Conservation (phyloP, 2,797 vertebrate genomes). For the Oreortyx pictus region DNA sequence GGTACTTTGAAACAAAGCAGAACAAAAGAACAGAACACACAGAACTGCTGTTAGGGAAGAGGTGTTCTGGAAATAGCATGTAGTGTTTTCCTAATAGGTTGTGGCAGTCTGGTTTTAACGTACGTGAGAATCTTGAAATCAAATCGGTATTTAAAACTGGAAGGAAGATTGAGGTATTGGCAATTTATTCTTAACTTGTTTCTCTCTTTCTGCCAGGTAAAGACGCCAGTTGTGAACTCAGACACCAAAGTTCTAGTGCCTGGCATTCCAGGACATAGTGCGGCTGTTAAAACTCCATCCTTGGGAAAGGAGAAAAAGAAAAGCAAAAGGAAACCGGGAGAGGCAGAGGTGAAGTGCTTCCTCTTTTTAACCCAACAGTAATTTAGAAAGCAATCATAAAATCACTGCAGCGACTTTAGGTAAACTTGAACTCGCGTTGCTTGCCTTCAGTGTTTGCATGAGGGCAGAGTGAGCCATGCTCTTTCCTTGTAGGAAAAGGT, state of each 20-base stretch:
- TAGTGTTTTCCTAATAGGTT: not conserved
- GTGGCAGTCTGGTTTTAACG: not conserved
- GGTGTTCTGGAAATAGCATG: not conserved
- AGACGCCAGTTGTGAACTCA: conserved; percentile 88
- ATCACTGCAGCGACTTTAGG: rapidly evolving
- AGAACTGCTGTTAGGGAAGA: not conserved
- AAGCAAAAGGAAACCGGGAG: conserved; percentile 88
- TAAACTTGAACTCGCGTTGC: not conserved
- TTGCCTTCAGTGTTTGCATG: not conserved
- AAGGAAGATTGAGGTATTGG: not conserved
- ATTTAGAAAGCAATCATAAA: not conserved
- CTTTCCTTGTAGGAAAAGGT: not conserved
- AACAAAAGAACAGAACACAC: not conserved
- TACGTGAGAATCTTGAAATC: not conserved
- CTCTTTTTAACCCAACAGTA: not conserved
- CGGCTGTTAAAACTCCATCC: conserved; percentile 79
- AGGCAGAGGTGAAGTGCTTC: conserved; percentile 83
- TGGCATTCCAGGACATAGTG: conserved; percentile 92
- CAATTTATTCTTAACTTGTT: not conserved
- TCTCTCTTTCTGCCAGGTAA: conserved; percentile 82
- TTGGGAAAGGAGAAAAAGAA: conserved; percentile 79
- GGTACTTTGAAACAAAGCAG: not conserved
- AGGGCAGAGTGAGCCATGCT: not conserved
- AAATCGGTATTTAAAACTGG: not conserved
- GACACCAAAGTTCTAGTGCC: conserved; percentile 91